phyloP scores from a whole-genome alignment of 1,140 invertebrate genomes.

The Heliconius hermathena region DNA sequence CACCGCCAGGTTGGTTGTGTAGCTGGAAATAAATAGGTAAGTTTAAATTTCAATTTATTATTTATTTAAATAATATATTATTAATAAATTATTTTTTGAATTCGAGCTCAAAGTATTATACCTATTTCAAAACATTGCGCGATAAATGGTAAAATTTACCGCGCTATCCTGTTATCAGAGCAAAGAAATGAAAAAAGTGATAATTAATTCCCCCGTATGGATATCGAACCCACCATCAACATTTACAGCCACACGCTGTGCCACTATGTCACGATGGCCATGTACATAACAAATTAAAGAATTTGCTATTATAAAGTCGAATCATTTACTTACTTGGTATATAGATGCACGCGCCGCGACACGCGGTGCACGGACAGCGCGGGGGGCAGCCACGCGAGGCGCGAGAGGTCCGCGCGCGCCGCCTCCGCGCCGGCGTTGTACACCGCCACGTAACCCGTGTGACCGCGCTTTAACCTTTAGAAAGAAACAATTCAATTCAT shows the following conservation, averaged over 20 bases:
- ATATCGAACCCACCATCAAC: too few relatives aligned
- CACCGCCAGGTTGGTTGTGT: conserved; percentile 51
- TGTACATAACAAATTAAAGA: neutral
- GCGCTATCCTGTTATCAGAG: too few relatives aligned
- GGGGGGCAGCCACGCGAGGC: conserved; percentile 43
- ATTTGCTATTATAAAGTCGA: too few relatives aligned
- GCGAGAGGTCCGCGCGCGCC: conserved; percentile 48
- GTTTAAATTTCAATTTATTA: neutral
- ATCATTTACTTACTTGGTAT: neutral
- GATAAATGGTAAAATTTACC: too few relatives aligned
- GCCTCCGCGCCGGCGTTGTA: conserved; percentile 46
- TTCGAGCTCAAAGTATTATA: too few relatives aligned
- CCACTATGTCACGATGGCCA: too few relatives aligned
- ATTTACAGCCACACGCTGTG: too few relatives aligned
- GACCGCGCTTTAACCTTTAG: conserved; percentile 58
- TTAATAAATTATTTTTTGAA: too few relatives aligned
- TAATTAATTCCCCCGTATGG: too few relatives aligned
- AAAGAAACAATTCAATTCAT: neutral
- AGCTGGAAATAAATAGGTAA: conserved; percentile 50
- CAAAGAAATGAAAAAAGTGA: too few relatives aligned
- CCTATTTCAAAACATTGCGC: too few relatives aligned
- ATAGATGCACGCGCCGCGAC: conserved; percentile 32
- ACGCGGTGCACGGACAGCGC: conserved; percentile 51
- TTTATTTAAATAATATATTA: too few relatives aligned
- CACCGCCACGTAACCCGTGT: conserved; percentile 60